These are phyloP conservation scores for Eilema sororculum DNA, from an alignment of 2,888 invertebrate genomes.

Conservation along the genomic window DNA sequence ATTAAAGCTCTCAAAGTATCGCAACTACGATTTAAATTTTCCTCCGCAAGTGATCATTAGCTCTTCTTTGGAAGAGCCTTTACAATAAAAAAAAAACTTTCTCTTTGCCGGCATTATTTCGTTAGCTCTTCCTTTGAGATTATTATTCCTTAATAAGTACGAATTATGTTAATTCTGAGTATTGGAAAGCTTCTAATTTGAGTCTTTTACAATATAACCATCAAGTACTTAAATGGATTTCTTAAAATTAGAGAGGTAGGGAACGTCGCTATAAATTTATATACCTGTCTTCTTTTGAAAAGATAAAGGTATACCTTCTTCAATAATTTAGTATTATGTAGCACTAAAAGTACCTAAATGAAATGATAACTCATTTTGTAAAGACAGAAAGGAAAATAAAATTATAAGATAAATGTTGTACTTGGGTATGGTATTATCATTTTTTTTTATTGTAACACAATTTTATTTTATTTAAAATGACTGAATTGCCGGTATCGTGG, in stretches of 20 bases:
- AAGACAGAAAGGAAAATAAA: not conserved
- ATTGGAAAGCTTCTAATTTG: conserved; percentile 16
- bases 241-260: not conserved
- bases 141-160: conserved; percentile 16
- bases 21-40: not conserved
- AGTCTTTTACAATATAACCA: not conserved
- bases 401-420: not conserved
- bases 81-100: conserved; percentile 11
- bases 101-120: conserved; percentile 18
- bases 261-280: not conserved
- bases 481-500: no score
- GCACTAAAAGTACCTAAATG: no score
- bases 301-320: not conserved
- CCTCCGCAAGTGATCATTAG: conserved; percentile 1
- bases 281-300: not conserved
- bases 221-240: not conserved
- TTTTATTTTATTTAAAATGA: no score
- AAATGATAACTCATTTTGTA: no score
- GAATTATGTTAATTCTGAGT: conserved; percentile 22
- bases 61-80: not conserved
- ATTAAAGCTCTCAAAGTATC: not conserved
- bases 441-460: no score
- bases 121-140: conserved; percentile 7
- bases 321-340: no score
- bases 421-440: no score